Percentiles rank a stretch among this genome's conserved stretches.
phyloP scores from a whole-genome alignment of 1,140 invertebrate species.

The Lasaia peninsularis region DNA sequence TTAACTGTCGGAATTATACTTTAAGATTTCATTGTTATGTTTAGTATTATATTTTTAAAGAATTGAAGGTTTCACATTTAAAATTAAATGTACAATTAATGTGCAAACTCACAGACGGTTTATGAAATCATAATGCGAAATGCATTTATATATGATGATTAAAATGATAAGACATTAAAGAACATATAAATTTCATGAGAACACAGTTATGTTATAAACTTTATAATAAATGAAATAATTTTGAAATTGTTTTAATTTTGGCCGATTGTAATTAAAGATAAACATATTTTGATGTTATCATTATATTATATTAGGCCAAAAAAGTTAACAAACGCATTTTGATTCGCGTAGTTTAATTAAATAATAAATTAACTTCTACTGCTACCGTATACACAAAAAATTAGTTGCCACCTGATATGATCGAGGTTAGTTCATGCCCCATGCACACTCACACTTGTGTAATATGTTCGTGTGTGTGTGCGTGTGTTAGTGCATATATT shows the following conservation, averaged over 20 bases:
- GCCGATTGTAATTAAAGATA: too few species aligned
- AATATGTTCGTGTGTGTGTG: too few species aligned
- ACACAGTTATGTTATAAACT: background rate
- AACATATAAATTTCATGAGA: background rate
- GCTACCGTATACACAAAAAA: too few species aligned
- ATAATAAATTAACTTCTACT: too few species aligned
- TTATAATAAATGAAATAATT: background rate
- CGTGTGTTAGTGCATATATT: too few species aligned
- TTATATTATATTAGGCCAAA: too few species aligned
- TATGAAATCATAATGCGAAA: constrained; percentile 2
- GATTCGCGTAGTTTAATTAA: background rate
- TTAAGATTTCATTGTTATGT: constrained; percentile 9
- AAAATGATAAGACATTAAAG: background rate
- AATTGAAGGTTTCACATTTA: constrained; percentile 9
- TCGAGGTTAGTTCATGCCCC: too few species aligned
- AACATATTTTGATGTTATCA: too few species aligned
- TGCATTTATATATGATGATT: background rate
- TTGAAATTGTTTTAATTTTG: background rate
- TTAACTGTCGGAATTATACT: background rate
- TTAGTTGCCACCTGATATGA: too few species aligned
- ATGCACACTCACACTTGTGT: too few species aligned
- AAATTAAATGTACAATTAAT: background rate
- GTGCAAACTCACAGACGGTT: background rate
- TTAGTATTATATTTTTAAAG: background rate
- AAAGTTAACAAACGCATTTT: background rate